Base-by-base conservation (phyloP, 2,888 invertebrate genomes). In the Vanessa cardui region DNA sequence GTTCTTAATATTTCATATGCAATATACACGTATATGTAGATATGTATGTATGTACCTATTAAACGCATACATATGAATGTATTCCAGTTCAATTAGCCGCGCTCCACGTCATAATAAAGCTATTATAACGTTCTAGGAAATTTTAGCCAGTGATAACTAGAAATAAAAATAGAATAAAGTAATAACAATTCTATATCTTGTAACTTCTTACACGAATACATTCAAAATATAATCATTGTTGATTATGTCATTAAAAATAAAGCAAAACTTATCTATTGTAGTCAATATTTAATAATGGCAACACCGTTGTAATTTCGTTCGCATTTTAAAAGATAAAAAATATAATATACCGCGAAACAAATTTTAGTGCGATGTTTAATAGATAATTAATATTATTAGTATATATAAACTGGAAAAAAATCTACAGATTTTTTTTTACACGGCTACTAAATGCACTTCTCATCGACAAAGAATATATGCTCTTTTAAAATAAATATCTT, bases 51-150 rank as follows among this genome's bases (percentile, higher is more conserved):
- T 4, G 2, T 26, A 26, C 26, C 26, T 16, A 54, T 54, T 31
- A 26, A 54, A 54, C 39, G 18, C 39, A 39, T 56, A 56, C 54
- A 54, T 16, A 52, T 60, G 66, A 59, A 26, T 58, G 61, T 65
- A 60, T 61, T 65, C 67, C 64, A 70, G 69, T 66, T 65, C 64
- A 70, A 68, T 70, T 66, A 66, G 68, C 69, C 69, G 63, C 67
- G 73, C 69, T 68, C 68, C 64, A 61, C 65, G 70, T 69, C 70
- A 69, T 66, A 72, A 69, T 66, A 67, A 69, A 68, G 58, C 62
- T 64, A 68, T 72, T 73, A 68, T 72, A 64, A 54, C 63, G 58
- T 69, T 73, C 72, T 72, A 66, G 66, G 72, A 73, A 72, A 73
- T 61, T 64, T 62, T 70, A 49, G 64, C 56, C 54, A 62, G 66